These are phyloP conservation scores for Nilaparvata lugens DNA, from an alignment of 1,140 invertebrate genomes.

Conservation along the genomic window DNA sequence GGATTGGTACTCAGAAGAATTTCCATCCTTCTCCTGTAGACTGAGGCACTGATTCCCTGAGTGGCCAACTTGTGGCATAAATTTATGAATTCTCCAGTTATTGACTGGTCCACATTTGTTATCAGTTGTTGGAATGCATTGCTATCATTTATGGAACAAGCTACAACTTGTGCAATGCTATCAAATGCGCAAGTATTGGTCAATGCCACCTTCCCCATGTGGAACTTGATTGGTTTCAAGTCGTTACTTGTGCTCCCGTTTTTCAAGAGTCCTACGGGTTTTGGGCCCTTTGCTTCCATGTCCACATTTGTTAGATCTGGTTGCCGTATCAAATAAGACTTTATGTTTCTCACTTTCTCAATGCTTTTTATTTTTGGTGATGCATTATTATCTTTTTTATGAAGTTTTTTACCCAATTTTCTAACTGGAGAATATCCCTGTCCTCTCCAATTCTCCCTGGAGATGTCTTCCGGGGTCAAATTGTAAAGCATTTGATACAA, in stretches of 20 bases:
- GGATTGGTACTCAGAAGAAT: too few species aligned
- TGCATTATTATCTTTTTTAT: too few species aligned
- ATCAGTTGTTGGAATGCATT: too few species aligned
- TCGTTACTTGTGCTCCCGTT: background rate
- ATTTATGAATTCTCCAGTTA: too few species aligned
- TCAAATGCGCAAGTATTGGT: constrained; percentile 3
- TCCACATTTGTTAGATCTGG: background rate
- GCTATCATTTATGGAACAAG: background rate
- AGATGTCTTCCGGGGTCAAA: background rate
- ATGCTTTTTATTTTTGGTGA: background rate
- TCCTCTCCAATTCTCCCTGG: background rate
- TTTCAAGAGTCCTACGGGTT: background rate
- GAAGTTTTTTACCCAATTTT: too few species aligned
- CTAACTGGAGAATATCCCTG: background rate
- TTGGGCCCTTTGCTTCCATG: background rate
- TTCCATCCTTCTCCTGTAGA: too few species aligned
- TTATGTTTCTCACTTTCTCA: background rate
- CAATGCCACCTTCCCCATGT: background rate
- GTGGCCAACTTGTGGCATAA: too few species aligned
- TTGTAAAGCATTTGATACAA: background rate
- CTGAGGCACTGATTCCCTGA: too few species aligned
- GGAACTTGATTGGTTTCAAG: background rate
- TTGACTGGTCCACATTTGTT: too few species aligned
- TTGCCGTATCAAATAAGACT: background rate
- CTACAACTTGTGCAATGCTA: background rate